These are phyloP conservation scores for Brachirus orientalis DNA, from an alignment of 2,113 vertebrate genomes.

Conservation along the genomic window DNA sequence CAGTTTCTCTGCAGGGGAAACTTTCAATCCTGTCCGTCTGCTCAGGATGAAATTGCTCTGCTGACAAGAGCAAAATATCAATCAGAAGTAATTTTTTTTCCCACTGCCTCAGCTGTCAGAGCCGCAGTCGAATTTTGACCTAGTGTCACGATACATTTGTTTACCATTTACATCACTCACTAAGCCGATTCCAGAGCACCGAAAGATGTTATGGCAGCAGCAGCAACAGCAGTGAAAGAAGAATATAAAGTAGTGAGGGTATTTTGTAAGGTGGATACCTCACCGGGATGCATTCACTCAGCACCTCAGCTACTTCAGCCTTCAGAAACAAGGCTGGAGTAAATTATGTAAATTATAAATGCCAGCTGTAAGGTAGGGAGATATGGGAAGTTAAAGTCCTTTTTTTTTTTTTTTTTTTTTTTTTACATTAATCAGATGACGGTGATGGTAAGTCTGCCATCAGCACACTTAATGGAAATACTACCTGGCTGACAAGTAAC, in stretches of 20 bases:
- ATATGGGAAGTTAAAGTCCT: slow-evolving; percentile 24
- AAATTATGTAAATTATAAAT: slow-evolving; percentile 32
- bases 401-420: too few relatives aligned
- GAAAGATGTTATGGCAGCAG: slow-evolving; percentile 24
- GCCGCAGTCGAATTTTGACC: slow-evolving; percentile 57
- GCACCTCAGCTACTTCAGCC: not conserved
- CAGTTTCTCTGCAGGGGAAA: slow-evolving; percentile 59
- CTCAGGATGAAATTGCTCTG: slow-evolving; percentile 67
- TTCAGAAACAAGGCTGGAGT: slow-evolving; percentile 15
- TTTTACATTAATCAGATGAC: slow-evolving; percentile 49
- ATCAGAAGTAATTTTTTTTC: slow-evolving; percentile 71
- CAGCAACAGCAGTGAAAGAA: not conserved
- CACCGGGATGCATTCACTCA: not conserved
- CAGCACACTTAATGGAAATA: slow-evolving; percentile 57
- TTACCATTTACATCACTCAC: slow-evolving; percentile 66
- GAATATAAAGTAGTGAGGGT: slow-evolving; percentile 48
- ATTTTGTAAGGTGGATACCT: slow-evolving; percentile 17
- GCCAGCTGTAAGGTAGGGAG: slow-evolving; percentile 19
- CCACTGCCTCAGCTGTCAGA: slow-evolving; percentile 59
- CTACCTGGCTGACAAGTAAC: slow-evolving; percentile 45
- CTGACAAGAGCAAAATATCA: slow-evolving; percentile 77
- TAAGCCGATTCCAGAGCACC: slow-evolving; percentile 34
- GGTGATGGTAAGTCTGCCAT: slow-evolving; percentile 38
- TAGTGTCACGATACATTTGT: slow-evolving; percentile 73
- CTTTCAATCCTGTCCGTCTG: slow-evolving; percentile 61